These are phyloP conservation scores for Rotaria magnacalcarata DNA, from an alignment of 2,888 invertebrate genomes.

Conservation along the genomic window DNA sequence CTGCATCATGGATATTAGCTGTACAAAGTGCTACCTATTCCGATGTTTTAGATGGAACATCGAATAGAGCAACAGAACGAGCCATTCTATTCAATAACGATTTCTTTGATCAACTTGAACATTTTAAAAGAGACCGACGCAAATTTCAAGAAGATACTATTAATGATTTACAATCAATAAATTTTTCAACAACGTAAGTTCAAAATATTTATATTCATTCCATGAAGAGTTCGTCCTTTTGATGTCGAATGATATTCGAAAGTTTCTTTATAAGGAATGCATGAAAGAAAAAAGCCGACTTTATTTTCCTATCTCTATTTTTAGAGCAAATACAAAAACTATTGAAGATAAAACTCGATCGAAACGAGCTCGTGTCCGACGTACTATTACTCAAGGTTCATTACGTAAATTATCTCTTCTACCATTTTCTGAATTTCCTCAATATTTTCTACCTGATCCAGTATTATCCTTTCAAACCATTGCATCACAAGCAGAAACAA, in stretches of 20 bases:
- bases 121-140: not conserved
- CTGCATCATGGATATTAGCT: conserved; percentile 26
- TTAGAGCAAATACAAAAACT: not conserved
- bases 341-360: too few relatives aligned
- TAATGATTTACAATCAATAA: not conserved
- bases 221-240: too few relatives aligned
- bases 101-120: conserved; percentile 16
- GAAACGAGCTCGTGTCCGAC: not conserved
- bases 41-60: conserved; percentile 29
- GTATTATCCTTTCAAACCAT: not conserved
- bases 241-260: too few relatives aligned
- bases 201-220: not conserved
- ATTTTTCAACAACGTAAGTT: not conserved
- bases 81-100: not conserved
- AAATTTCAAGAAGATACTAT: not conserved
- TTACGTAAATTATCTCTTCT: not conserved
- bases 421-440: not conserved
- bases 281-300: too few relatives aligned
- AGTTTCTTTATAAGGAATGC: too few relatives aligned
- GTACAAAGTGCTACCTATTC: conserved; percentile 19
- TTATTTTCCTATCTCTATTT: not conserved
- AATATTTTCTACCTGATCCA: not conserved
- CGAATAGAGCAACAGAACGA: not conserved
- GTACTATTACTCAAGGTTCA: not conserved
- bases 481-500: not conserved